Conservation (phyloP, 2,797 vertebrate species). For the Notoglanidium macrostoma region DNA sequence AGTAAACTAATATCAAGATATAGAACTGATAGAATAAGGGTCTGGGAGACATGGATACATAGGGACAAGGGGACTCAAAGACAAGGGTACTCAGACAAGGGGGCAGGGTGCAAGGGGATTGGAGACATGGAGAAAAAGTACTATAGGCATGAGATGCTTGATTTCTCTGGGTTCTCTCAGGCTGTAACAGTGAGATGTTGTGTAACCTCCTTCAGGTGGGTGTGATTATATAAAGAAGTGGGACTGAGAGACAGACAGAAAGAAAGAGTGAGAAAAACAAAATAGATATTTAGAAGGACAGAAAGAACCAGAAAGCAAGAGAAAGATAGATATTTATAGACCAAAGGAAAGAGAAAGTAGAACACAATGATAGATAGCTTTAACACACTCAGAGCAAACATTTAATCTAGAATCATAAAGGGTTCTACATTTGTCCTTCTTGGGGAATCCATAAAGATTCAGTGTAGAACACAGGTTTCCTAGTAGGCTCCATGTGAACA, state of each 20-base stretch:
- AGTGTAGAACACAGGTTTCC: neutral
- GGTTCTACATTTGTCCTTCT: neutral
- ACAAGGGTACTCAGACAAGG: neutral
- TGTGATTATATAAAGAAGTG: constrained; percentile 73
- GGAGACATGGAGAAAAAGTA: neutral
- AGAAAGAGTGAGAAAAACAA: neutral
- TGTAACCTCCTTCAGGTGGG: constrained; percentile 74
- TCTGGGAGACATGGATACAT: neutral
- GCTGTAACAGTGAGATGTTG: constrained; percentile 60
- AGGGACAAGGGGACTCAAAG: neutral
- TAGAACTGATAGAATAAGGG: neutral
- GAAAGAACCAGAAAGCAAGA: neutral
- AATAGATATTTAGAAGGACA: neutral
- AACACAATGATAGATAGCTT: neutral
- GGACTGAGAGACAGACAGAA: constrained; percentile 16
- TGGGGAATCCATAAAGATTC: neutral
- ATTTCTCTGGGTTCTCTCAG: neutral
- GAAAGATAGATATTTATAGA: neutral
- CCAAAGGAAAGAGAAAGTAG: neutral
- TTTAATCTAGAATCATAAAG: neutral
- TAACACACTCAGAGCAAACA: neutral
- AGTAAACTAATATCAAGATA: neutral
- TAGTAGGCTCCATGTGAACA: neutral
- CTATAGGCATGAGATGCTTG: neutral
- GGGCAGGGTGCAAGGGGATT: neutral